Evolutionary conservation across 2,888 invertebrate species (phyloP), one percentile per base, ranked within the genome.

Genomic region (Aspidiotus rigidus): DNA sequence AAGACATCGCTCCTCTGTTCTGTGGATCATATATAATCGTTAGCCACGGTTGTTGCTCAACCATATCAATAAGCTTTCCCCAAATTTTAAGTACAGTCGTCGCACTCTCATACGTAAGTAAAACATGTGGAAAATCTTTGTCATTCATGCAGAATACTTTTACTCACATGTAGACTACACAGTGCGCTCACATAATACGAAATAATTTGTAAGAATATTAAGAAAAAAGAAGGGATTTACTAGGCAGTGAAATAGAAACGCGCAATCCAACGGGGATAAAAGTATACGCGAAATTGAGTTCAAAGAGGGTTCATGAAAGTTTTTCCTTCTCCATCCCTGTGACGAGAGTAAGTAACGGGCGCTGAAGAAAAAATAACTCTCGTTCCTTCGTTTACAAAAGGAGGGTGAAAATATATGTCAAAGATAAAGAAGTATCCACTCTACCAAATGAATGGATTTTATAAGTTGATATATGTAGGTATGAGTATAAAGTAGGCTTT

Each of bases 181-280:
- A 28, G 28, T 28, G 28, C 28, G 28, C 28, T 28, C 28, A 28
- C 28, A n/a, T 49, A 59, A 59, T 17, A 28, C 59, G 59, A 66
- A 66, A 66, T 66, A 66, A 66, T 66, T 66, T 66, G 66, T 66
- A 57, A 57, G 66, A 66, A 66, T 66, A 66, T 59, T 28, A 28
- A 28, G 28, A 28, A 44, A 57, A 66, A 66, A 66, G 54, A 66
- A 66, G 66, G 59, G 66, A 66, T 57, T 66, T 66, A 62, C n/a
- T 63, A 62, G 16, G 42, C n/a, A 42, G 41, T 7, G 40, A 41
- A 44, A 66, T 42, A 57, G 66, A 66, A 66, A 66, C 66, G 66
- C 49, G 49, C 11, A 49, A 49, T 49, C 49, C 49, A 28, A 28
- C 28, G 49, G 49, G 49, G 49, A 49, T 49, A 49, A 28, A 28